Base-by-base conservation (phyloP, 2,888 invertebrate genomes). In the Omphaloscelis lunosa region DNA sequence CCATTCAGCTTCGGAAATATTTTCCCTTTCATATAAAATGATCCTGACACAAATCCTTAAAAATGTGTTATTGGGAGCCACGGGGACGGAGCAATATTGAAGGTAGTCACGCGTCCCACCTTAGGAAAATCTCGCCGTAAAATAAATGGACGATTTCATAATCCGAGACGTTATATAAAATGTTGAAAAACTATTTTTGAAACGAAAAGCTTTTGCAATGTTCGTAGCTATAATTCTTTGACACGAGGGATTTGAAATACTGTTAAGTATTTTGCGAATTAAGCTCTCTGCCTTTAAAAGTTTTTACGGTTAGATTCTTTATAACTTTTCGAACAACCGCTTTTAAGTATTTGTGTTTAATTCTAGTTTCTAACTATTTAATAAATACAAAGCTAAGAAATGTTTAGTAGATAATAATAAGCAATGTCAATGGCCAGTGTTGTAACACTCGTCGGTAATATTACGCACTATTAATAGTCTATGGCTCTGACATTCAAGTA, bases 21-120 rank as follows among this genome's bases (percentile, higher is more conserved):
- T 91, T 91, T 91, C 89, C 90, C 89, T 88, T 90, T 88, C 86
- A 87, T 86, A 93, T 92, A 93, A 93, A 93, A 92, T 90, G 92
- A 91, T 92, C 89, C 88, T 84, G 89, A 90, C 91, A 87, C 91
- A 93, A 93, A 94, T 93, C 93, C 93, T 93, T 92, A 93, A 94
- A 93, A 92, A 93, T 93, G 91, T 92, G 91, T 93, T 93, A 93
- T 94, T 92, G 90, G 91, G 90, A 90, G 86, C 72, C 87, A 86
- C 83, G 86, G 79, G 86, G 88, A 85, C 84, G 82, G 87, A 45
- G 82, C 87, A 88, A 91, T 92, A 91, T 92, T 89, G 90, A 84
- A 86, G 83, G 86, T 84, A 90, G 89, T 89, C 90, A 87, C 88
- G 88, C 84, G 82, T 89, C 82, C 56, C 73, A 75, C 83, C 85